Evolutionary conservation across 2,797 vertebrate species (phyloP).

Genomic region (Alectoris magna): DNA sequence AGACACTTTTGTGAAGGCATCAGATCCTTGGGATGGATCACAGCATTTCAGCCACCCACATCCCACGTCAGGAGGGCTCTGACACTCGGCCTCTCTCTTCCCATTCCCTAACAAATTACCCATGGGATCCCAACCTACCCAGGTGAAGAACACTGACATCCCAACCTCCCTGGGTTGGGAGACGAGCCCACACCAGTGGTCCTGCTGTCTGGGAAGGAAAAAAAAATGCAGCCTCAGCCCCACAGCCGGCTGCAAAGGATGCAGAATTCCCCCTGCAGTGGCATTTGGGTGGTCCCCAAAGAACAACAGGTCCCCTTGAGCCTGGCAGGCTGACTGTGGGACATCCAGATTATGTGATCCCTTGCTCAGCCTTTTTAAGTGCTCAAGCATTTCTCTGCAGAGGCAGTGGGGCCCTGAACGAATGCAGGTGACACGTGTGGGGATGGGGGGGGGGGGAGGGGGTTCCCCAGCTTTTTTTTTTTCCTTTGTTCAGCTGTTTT

Average conservation of each 20-base stretch:
- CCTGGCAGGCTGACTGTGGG: not conserved
- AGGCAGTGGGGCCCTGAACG: not conserved
- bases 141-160: not conserved
- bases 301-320: not conserved
- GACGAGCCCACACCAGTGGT: not conserved
- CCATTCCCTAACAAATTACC: not conserved
- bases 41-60: not conserved
- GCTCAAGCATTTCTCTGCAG: not conserved
- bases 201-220: not conserved
- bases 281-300: not conserved
- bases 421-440: not conserved
- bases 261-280: not conserved
- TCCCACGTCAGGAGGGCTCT: not conserved
- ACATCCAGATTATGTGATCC: not conserved
- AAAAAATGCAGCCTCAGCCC: not conserved
- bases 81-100: not conserved
- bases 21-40: not conserved
- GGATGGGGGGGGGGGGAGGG: too few relatives aligned
- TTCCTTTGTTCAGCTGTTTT: not conserved
- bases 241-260: not conserved
- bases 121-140: not conserved
- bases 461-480: not conserved
- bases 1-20: not conserved
- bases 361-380: not conserved
- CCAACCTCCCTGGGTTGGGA: accelerated